Conservation (phyloP, 2,797 vertebrate genomes). For the Momotus momota region DNA sequence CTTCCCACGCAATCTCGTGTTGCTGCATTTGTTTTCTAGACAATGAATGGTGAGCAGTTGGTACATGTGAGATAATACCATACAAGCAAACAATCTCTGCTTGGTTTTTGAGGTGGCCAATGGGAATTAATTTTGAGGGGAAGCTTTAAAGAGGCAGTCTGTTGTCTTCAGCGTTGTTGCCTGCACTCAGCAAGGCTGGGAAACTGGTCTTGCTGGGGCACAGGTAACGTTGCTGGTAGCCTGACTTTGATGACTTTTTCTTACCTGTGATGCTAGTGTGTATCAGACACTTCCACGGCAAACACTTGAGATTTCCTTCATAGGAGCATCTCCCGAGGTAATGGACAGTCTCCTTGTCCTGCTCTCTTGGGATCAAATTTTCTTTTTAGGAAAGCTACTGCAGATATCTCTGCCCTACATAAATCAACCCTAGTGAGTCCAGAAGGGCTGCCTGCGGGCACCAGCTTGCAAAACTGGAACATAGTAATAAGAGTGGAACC, state of each 20-base stretch:
- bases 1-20: not conserved
- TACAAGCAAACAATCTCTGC: not conserved
- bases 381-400: not conserved
- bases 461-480: slow-evolving; percentile 1
- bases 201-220: fast-evolving
- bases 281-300: not conserved
- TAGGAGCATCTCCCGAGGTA: not conserved
- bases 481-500: not conserved
- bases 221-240: not conserved
- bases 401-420: fast-evolving
- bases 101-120: not conserved
- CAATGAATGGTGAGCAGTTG: not conserved
- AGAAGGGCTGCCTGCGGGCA: not conserved
- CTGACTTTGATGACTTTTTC: not conserved
- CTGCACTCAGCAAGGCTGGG: not conserved
- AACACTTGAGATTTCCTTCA: not conserved
- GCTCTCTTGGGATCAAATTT: not conserved
- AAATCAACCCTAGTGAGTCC: not conserved
- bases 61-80: fast-evolving
- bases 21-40: not conserved
- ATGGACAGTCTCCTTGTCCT: not conserved
- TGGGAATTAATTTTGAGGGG: not conserved
- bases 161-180: not conserved
- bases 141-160: not conserved
- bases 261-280: not conserved